Base-by-base conservation (phyloP, 2,113 vertebrate genomes). In the Rhinichthys klamathensis region DNA sequence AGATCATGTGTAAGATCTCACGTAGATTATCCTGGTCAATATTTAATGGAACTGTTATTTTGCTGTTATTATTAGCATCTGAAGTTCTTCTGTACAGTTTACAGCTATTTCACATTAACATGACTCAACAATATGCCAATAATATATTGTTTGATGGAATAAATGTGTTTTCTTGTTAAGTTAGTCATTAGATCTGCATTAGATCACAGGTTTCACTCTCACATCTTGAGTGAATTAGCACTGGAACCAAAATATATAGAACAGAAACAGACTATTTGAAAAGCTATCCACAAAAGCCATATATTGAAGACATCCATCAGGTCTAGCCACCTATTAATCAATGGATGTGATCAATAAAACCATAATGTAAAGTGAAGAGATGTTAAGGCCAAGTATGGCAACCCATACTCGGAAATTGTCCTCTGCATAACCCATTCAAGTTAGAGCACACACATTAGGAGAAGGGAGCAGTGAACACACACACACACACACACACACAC, bases 141-240 rank as follows among this genome's bases (percentile, higher is more conserved):
- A 80, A 63, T 63, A 25, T 44, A 25, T 61, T 61, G 32, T 25
- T 61, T 61, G 58, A 44, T 79, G 77, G 56, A 61, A 79, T 38
- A 25, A 61, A 79, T 41, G 77, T 61, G 77, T 25, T 79, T 79
- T 79, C 56, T 79, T 79, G 77, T 61, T 44, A 61, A 27, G 23
- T 80, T 44, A 63, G 56, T 80, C 77, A 80, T 60, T 58, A 56
- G 74, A 77, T 77, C 49, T 51, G 51, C 32, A 60, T 56, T 54
- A 78, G 75, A 78, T 78, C 51, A 79, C 76, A 63, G 32, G 23
- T 79, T 79, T 61, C 23, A 13, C 35, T 61, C 6, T 41, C 56
- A 44, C 77, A 61, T 61, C 77, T 79, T 61, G 77, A 61, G 23
- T 61, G 6, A 80, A 80, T 80, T 44, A 41, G 35, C 35, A 21